Evolutionary conservation across 2,113 vertebrate species (phyloP).

Genomic region (Pristiophorus japonicus): DNA sequence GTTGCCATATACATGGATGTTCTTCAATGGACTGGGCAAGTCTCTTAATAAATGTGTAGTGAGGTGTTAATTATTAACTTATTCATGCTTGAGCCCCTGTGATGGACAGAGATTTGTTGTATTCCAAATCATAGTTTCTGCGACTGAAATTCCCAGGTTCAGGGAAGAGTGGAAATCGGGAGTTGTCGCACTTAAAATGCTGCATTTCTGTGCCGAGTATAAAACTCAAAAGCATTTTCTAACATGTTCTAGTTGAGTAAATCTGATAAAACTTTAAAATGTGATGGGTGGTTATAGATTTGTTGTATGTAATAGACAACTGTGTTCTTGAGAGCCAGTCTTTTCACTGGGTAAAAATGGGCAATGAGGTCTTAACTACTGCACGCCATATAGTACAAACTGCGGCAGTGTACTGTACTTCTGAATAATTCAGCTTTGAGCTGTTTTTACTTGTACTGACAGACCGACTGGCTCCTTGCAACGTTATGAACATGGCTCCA

Average conservation of each 20-base stretch:
- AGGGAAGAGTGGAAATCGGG: background rate
- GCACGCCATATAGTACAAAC: background rate
- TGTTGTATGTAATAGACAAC: background rate
- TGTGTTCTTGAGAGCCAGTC: background rate
- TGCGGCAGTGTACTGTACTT: constrained; percentile 23
- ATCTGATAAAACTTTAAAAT: background rate
- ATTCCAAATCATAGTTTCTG: background rate
- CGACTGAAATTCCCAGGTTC: background rate
- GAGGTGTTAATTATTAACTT: background rate
- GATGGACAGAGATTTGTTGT: background rate
- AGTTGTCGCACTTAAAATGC: background rate
- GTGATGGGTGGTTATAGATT: background rate
- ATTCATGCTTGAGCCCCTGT: background rate
- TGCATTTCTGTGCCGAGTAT: background rate
- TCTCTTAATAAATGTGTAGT: background rate
- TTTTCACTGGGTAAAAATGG: background rate
- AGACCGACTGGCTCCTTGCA: constrained; percentile 35
- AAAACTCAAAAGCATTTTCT: background rate
- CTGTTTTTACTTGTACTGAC: constrained; percentile 38
- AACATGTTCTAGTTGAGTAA: background rate
- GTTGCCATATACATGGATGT: background rate
- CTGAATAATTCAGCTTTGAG: constrained; percentile 36
- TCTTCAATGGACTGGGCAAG: background rate
- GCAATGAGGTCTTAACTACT: constrained; percentile 2
- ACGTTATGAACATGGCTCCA: constrained; percentile 38